Conservation (phyloP, 1,140 invertebrate species). For the Apis mellifera region Amel_HAv3.1 CM009932.2:5788001-5788500, state of each 20-base stretch:
- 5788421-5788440: conserved; percentile 68
- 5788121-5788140: neutral
- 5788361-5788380: conserved; percentile 5
- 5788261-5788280: conserved; percentile 31
- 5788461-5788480: conserved; percentile 81
- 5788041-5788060: neutral
- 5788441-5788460: conserved; percentile 78
- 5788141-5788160: neutral
- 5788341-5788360: conserved; percentile 52
- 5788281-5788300: conserved; percentile 44
- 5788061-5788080: neutral
- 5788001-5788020: neutral
- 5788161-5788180: neutral
- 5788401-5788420: conserved; percentile 60
- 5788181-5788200: neutral
- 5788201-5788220: neutral
- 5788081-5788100: neutral
- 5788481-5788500: conserved; percentile 81
- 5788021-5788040: neutral
- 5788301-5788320: conserved; percentile 16
- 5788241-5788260: neutral
- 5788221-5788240: neutral
- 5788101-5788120: neutral
- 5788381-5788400: neutral
- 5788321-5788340: conserved; percentile 57